Evolutionary conservation across 2,113 vertebrate genomes (phyloP).

Genomic region (Atrichornis clamosus): DNA sequence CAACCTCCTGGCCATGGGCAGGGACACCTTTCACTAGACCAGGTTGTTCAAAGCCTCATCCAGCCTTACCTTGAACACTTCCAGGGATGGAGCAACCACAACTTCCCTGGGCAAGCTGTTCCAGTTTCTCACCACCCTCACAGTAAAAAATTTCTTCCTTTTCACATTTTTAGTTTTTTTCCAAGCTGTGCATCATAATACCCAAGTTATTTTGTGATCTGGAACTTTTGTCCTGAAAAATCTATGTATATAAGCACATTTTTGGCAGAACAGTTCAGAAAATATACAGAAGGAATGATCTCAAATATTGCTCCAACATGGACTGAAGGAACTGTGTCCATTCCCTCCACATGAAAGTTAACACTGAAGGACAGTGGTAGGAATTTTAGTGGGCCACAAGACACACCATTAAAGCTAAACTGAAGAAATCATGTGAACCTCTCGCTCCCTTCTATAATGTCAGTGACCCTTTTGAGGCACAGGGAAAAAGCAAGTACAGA

Average conservation of each 20-base stretch:
- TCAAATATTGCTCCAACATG: neutral
- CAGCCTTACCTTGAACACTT: neutral
- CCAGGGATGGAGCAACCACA: neutral
- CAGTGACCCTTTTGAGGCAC: neutral
- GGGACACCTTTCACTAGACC: neutral
- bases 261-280: neutral
- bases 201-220: neutral
- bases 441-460: neutral
- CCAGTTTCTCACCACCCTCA: neutral
- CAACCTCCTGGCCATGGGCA: neutral
- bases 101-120: neutral
- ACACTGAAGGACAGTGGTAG: neutral
- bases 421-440: neutral
- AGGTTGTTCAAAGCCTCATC: neutral
- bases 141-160: neutral
- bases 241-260: neutral
- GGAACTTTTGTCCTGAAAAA: neutral
- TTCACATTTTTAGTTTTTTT: neutral
- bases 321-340: neutral
- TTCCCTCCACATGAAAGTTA: neutral
- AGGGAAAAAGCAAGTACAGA: neutral
- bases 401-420: neutral
- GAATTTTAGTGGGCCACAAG: neutral
- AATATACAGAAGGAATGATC: neutral
- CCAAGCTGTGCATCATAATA: neutral